phyloP scores from a whole-genome alignment of 92 coral and sea anemone species.

The Zoanthus sansibaricus region DNA sequence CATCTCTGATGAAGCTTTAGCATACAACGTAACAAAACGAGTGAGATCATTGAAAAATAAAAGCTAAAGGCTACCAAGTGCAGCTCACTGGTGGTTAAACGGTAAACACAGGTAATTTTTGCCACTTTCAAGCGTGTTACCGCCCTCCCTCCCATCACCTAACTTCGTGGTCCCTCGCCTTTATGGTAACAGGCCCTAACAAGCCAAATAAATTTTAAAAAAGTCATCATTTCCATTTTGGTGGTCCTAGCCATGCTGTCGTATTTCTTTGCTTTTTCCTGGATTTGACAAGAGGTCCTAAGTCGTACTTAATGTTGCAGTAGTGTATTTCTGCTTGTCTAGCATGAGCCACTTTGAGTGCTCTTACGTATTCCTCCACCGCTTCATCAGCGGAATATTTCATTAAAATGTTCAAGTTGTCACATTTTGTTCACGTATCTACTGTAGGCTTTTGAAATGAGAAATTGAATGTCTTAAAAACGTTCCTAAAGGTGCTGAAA shows the following conservation, averaged over 20 bases:
- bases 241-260: neutral
- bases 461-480: conserved; percentile 34
- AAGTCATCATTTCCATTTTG: neutral
- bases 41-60: neutral
- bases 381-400: conserved; percentile 2
- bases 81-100: neutral
- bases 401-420: conserved; percentile 1
- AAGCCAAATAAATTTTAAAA: neutral
- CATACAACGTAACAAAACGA: neutral
- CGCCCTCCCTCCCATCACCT: neutral
- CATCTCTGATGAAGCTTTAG: neutral
- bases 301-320: neutral
- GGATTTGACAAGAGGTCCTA: conserved; percentile 17
- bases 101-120: neutral
- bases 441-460: conserved; percentile 38
- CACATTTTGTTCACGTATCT: conserved; percentile 21
- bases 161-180: neutral
- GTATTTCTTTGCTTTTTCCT: conserved; percentile 16
- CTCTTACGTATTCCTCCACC: conserved; percentile 9
- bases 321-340: conserved; percentile 29
- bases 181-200: neutral
- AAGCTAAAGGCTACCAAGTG: neutral
- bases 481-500: neutral
- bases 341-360: conserved; percentile 15
- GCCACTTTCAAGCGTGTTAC: neutral